phyloP scores from a whole-genome alignment of 1,140 invertebrate species.

The Lordiphosa collinella region DNA sequence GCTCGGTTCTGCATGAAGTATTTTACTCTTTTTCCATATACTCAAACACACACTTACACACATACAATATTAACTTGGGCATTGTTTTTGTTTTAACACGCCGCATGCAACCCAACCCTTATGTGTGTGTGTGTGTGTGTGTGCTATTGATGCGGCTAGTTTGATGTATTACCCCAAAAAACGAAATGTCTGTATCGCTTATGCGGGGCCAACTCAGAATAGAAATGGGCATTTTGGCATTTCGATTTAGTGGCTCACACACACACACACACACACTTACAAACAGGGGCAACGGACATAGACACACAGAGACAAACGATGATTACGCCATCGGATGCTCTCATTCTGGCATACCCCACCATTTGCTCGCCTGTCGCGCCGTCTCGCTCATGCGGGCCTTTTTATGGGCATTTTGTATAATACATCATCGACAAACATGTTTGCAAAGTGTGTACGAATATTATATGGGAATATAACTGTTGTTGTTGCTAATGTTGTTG shows the following conservation, averaged over 20 bases:
- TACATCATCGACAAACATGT: constrained; percentile 79
- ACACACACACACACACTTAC: constrained; percentile 27
- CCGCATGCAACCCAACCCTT: constrained; percentile 62
- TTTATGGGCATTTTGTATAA: constrained; percentile 78
- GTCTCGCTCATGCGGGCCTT: constrained; percentile 76
- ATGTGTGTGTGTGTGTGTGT: constrained; percentile 45
- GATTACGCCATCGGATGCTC: constrained; percentile 73
- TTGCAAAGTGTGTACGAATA: constrained; percentile 78
- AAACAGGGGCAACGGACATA: constrained; percentile 1
- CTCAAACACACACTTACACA: constrained; percentile 27
- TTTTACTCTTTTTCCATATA: constrained; percentile 70
- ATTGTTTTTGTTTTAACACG: constrained; percentile 70
- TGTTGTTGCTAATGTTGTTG: constrained; percentile 39
- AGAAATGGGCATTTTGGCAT: constrained; percentile 79
- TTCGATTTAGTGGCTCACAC: constrained; percentile 71
- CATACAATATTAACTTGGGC: constrained; percentile 64
- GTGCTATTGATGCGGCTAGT: constrained; percentile 78
- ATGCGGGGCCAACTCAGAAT: constrained; percentile 74
- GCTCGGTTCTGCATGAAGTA: constrained; percentile 74
- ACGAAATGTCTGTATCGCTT: constrained; percentile 78
- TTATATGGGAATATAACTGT: constrained; percentile 77
- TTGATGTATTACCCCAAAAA: constrained; percentile 79
- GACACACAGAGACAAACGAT: constrained; percentile 67
- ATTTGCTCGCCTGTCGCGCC: constrained; percentile 15
- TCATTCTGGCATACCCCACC: constrained; percentile 45